Evolutionary conservation across 2,888 invertebrate species (phyloP).

Genomic region (Pseudanteris insignis): DNA sequence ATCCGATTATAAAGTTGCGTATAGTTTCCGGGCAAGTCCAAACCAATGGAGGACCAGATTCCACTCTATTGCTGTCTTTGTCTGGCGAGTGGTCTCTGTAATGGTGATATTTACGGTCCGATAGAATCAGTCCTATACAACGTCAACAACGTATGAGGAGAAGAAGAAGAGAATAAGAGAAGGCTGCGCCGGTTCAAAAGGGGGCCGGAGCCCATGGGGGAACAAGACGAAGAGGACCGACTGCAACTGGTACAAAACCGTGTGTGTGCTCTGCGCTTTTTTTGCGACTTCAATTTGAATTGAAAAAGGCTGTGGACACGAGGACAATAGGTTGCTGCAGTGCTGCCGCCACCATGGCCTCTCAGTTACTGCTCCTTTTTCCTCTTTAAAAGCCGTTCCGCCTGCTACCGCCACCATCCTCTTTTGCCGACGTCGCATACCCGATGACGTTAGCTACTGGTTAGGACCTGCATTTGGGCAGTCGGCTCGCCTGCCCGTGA

Average conservation of each 20-base stretch:
- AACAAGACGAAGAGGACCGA: constrained; percentile 42
- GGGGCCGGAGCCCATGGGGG: constrained; percentile 20
- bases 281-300: constrained; percentile 65
- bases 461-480: constrained; percentile 35
- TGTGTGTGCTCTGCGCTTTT: constrained; percentile 59
- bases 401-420: constrained; percentile 37
- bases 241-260: constrained; percentile 48
- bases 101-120: constrained; percentile 65
- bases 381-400: constrained; percentile 43
- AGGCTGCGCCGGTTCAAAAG: constrained; percentile 20
- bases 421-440: constrained; percentile 33
- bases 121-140: constrained; percentile 62
- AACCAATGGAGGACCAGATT: too few species aligned
- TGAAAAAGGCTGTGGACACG: constrained; percentile 64
- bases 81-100: constrained; percentile 43
- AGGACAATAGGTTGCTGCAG: constrained; percentile 64
- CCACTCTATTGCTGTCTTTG: constrained; percentile 2
- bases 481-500: constrained; percentile 22
- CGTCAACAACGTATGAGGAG: constrained; percentile 48
- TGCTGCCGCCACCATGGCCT: constrained; percentile 48
- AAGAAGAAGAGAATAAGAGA: constrained; percentile 45
- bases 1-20: too few species aligned
- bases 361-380: constrained; percentile 47
- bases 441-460: constrained; percentile 42
- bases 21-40: too few species aligned